Conservation (phyloP, 2,888 invertebrate genomes). For the Tromatobia lineatoria region DNA sequence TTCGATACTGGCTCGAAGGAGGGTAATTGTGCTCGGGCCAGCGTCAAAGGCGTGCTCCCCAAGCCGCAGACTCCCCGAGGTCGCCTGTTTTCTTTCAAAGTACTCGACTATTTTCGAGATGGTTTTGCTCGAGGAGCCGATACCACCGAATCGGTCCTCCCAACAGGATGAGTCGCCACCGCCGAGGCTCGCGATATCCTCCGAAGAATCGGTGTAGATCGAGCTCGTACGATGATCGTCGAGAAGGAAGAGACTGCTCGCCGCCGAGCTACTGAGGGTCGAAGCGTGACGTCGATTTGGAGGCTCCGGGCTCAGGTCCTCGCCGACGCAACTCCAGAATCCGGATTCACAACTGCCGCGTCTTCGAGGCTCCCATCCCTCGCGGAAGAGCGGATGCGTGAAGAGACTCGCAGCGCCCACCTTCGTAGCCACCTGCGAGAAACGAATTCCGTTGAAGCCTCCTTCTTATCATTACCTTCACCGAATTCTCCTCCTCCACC, state of each 20-base stretch:
- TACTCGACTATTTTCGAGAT: slow-evolving; percentile 95
- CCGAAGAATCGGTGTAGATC: slow-evolving; percentile 95
- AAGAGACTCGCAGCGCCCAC: slow-evolving; percentile 88
- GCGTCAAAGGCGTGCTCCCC: slow-evolving; percentile 79
- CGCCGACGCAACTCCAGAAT: slow-evolving; percentile 95
- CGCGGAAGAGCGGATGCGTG: slow-evolving; percentile 87
- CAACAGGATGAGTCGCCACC: slow-evolving; percentile 91
- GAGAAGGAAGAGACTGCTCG: slow-evolving; percentile 87
- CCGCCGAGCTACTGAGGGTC: slow-evolving; percentile 86
- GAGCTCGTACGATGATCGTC: slow-evolving; percentile 91
- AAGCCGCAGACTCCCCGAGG: slow-evolving; percentile 81
- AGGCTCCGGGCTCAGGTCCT: slow-evolving; percentile 88
- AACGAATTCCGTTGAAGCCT: slow-evolving; percentile 61
- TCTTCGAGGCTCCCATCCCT: slow-evolving; percentile 87
- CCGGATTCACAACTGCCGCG: slow-evolving; percentile 96
- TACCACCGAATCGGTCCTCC: slow-evolving; percentile 89
- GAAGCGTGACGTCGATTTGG: slow-evolving; percentile 83
- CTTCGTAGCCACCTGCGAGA: slow-evolving; percentile 82
- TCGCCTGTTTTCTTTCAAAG: slow-evolving; percentile 90
- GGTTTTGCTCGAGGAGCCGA: slow-evolving; percentile 85
- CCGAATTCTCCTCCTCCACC: background rate
- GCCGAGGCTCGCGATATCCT: slow-evolving; percentile 93
- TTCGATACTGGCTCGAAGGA: slow-evolving; percentile 82
- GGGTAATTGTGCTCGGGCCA: slow-evolving; percentile 79
- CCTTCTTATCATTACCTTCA: slow-evolving; percentile 52